A percentile compares a stretch with the other conserved stretches of the same genome.
Evolutionary conservation across 2,113 vertebrate genomes (phyloP).

Genomic region (Ophthalmolycus amberensis): DNA sequence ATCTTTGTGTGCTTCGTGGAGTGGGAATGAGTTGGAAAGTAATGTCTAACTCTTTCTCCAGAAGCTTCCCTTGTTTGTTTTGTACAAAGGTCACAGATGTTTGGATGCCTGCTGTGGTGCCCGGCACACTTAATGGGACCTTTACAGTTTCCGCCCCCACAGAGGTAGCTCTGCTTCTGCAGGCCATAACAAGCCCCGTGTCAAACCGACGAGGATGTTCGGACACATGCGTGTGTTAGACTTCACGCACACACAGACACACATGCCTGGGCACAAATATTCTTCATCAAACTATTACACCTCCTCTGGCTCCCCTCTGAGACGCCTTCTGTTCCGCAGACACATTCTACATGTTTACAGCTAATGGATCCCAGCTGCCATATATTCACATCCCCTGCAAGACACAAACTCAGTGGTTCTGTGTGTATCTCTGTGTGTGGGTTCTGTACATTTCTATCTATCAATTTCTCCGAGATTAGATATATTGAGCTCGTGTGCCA

Average conservation of each 20-base stretch:
- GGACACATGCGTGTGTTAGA: slow-evolving; percentile 9
- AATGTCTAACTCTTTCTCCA: slow-evolving; percentile 37
- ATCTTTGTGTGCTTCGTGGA: slow-evolving; percentile 36
- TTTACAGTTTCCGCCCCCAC: slow-evolving; percentile 62
- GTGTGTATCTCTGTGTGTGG: slow-evolving; percentile 45
- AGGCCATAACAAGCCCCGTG: slow-evolving; percentile 62
- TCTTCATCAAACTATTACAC: slow-evolving; percentile 63
- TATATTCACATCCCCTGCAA: slow-evolving; percentile 63
- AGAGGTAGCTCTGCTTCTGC: slow-evolving; percentile 57
- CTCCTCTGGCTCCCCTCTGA: slow-evolving; percentile 63
- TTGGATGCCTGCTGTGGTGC: slow-evolving; percentile 52
- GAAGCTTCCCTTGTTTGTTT: slow-evolving; percentile 63
- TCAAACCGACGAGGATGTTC: slow-evolving; percentile 45
- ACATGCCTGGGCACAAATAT: slow-evolving; percentile 25
- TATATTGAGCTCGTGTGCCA: slow-evolving; percentile 38
- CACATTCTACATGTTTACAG: slow-evolving; percentile 74
- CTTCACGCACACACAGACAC: slow-evolving; percentile 26
- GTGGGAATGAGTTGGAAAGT: slow-evolving; percentile 10
- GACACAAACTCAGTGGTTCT: slow-evolving; percentile 39
- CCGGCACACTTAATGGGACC: slow-evolving; percentile 67
- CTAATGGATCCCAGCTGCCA: slow-evolving; percentile 74
- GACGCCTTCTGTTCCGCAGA: slow-evolving; percentile 75
- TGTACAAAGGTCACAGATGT: slow-evolving; percentile 73
- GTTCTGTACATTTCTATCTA: slow-evolving; percentile 57
- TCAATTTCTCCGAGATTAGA: slow-evolving; percentile 63